Conservation (phyloP, 2,113 vertebrate species). For the Takifugu bimaculatus region DNA sequence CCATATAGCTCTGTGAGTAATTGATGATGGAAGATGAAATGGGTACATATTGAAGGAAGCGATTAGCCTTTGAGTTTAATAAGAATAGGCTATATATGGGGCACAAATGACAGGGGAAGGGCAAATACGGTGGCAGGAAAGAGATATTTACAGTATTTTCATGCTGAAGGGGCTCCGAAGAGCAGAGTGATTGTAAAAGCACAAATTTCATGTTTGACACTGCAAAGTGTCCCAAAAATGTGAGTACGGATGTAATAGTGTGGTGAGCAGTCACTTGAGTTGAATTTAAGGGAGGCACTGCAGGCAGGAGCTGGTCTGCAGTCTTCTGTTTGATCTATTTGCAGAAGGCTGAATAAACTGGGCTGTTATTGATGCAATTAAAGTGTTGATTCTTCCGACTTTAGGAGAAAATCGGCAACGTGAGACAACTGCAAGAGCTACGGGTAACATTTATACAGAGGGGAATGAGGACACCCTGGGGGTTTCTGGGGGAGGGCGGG, state of each 20-base stretch:
- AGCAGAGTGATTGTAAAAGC: too few species aligned
- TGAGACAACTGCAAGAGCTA: too few species aligned
- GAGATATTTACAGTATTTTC: background rate
- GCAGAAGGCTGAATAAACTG: too few species aligned
- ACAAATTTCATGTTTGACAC: too few species aligned
- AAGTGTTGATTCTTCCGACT: too few species aligned
- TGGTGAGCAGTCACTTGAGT: too few species aligned
- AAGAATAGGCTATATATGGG: slow-evolving; percentile 31
- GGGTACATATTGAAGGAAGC: slow-evolving; percentile 22
- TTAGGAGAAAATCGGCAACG: too few species aligned
- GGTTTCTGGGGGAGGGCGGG: slow-evolving; percentile 11
- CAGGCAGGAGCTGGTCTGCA: background rate
- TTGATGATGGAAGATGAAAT: slow-evolving; percentile 32
- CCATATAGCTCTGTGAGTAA: slow-evolving; percentile 15
- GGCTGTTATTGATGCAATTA: too few species aligned
- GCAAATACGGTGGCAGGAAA: background rate
- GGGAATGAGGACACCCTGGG: slow-evolving; percentile 1
- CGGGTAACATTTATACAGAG: too few species aligned
- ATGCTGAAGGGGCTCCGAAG: too few species aligned
- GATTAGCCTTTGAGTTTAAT: slow-evolving; percentile 29
- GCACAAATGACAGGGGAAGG: background rate
- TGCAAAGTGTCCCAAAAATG: too few species aligned
- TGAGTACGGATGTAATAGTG: too few species aligned
- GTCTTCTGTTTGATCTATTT: background rate
- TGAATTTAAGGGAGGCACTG: background rate